Base-by-base conservation (phyloP, 2,888 invertebrate species). In the Coleophora flavipennella region DNA sequence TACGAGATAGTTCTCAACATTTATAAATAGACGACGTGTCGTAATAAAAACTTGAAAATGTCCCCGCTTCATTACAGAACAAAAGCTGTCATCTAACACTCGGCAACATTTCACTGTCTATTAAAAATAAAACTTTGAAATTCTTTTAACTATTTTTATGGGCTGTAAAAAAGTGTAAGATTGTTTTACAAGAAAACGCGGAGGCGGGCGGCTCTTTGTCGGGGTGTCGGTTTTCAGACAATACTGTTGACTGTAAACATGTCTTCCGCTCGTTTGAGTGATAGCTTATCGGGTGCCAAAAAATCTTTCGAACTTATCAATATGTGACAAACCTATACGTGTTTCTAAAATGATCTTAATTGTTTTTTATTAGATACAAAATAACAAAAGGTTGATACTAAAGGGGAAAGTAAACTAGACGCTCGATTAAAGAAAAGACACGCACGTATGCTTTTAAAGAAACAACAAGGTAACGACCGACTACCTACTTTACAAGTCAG, bases 61-160 rank as follows among this genome's bases (percentile, higher is more conserved):
- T 80, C 79, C 67, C 78, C 70, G 70, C 66, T 76, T 78, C 78
- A 75, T 78, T 77, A 79, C 72, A 77, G 76, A 80, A 81, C 81
- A 84, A 83, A 84, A 83, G 83, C 81, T 78, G 83, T 81, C 83
- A 80, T 69, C 73, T 58, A 76, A 75, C 74, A 74, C 75, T 79
- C 80, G 75, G 84, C 71, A 77, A 84, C 84, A 83, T 81, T 83
- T 83, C 83, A 83, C 73, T 77, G 81, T 80, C 80, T 81, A 79
- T 80, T 77, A 77, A 79, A 77, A 66, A 74, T 69, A 64, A 58
- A 72, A 67, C 62, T 33, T 40, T 55, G 63, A 75, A 73, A 75
- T 73, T 74, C 80, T 83, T 81, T 83, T 62, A 79, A 81, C 83
- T 83, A 83, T 84, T 84, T 84, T 84, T 81, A 84, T 78, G 73